Evolutionary conservation across 2,888 invertebrate species (phyloP).

Genomic region (Xylota sylvarum): DNA sequence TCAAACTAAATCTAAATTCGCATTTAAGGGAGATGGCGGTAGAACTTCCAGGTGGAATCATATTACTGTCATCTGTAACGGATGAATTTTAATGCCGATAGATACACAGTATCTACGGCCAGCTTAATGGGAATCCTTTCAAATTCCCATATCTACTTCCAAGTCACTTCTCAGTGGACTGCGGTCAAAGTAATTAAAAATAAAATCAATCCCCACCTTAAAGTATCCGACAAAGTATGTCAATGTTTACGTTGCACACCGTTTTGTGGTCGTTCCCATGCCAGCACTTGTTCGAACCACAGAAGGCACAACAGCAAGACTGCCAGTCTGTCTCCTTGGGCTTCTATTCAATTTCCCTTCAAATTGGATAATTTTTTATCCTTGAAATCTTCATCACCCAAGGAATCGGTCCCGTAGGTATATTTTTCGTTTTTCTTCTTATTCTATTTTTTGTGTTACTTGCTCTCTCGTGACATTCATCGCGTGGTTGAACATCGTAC

Average conservation of each 20-base stretch:
- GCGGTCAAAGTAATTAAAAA: no score
- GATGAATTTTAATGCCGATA: no score
- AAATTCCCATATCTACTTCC: no score
- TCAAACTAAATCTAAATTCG: no score
- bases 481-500: constrained; percentile 75
- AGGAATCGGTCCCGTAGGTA: constrained; percentile 65
- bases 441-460: constrained; percentile 4
- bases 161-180: no score
- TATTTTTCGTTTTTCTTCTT: constrained; percentile 20
- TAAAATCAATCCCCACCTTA: neutral
- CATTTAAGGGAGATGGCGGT: no score
- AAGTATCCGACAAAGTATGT: constrained; percentile 17
- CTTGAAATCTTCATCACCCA: constrained; percentile 69
- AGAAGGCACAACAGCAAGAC: constrained; percentile 29
- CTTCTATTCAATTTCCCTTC: constrained; percentile 73
- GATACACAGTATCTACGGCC: no score
- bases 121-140: no score
- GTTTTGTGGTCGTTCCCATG: constrained; percentile 5
- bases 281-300: constrained; percentile 29
- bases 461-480: constrained; percentile 70
- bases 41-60: no score
- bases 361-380: constrained; percentile 76
- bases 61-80: no score
- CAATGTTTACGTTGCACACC: constrained; percentile 7
- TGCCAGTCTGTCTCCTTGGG: constrained; percentile 50